Evolutionary conservation across 2,888 invertebrate species (phyloP), one percentile per base, ranked within the genome.

Genomic region (Rhabditoides inermis): DNA sequence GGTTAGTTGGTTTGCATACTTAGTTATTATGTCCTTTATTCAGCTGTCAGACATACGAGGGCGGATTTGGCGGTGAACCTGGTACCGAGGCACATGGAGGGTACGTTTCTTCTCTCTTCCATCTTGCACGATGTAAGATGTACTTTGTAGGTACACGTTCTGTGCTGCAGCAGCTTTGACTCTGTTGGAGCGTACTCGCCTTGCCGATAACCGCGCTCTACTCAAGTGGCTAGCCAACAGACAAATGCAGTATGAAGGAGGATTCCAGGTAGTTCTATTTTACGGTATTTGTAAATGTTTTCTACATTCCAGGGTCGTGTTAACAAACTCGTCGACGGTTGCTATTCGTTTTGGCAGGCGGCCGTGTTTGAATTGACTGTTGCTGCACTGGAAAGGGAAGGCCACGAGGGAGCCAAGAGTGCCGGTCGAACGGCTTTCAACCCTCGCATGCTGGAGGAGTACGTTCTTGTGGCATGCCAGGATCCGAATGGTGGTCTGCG

Each of bases 331-430:
- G 95, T 99, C 0, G 98, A 98, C 82, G 89, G 89, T 2, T 98
- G 98, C 78, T 98, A 98, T 78, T 92, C 92, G 0, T 99, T 94
- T 81, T 99, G 98, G 98, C 91, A 91, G 80, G 92, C 91, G 27
- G 92, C 88, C 46, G 84, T 86, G 41, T 87, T 94, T 77, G 88
- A 61, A 37, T 51, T 73, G 15, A 53, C 70, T 25, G 68, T 69
- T 45, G 55, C 56, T 18, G 63, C 63, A 42, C 46, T 63, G 53
- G 50, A 47, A 27, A 28, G 57, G 44, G 55, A 61, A 28, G 63
- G 50, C 5, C 15, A 26, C 37, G 26, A 27, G 48, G 35, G 32
- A 25, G 20, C 32, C 23, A 49, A 23, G 23, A 23, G 20, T 20
- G 28, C 32, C 28, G 23, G 55, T 55, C 51, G n/a, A 45, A 41